Conservation (phyloP, 2,113 vertebrate genomes). For the Phylloscopus trochilus region DNA sequence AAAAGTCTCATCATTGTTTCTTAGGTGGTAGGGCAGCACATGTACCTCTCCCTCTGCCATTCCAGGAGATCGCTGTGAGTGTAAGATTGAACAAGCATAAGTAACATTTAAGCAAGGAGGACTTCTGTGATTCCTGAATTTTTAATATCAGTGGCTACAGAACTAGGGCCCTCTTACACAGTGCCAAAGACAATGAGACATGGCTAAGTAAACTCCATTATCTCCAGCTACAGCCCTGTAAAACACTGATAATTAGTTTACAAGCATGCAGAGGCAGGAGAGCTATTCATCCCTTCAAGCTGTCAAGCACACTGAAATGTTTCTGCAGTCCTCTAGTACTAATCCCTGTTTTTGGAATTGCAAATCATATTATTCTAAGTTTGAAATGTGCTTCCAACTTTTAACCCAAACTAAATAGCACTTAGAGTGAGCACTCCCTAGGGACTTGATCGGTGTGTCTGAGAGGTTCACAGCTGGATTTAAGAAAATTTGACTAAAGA, state of each 20-base stretch:
- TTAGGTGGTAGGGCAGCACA: neutral
- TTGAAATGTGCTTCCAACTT: neutral
- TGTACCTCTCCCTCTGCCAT: neutral
- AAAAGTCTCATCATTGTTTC: neutral
- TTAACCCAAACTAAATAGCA: neutral
- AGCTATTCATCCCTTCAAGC: neutral
- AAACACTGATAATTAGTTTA: neutral
- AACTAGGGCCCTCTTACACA: neutral
- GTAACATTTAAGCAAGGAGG: neutral
- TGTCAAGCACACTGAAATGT: neutral
- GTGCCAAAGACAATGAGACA: neutral
- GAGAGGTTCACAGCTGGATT: neutral
- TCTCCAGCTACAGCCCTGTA: neutral
- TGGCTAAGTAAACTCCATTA: constrained; percentile 12
- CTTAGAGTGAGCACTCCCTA: neutral
- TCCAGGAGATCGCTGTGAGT: neutral
- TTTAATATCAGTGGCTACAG: constrained; percentile 20
- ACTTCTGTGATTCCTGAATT: neutral
- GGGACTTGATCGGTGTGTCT: neutral
- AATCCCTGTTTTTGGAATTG: neutral
- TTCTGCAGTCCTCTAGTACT: neutral
- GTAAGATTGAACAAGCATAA: neutral
- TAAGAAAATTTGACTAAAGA: neutral
- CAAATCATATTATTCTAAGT: neutral
- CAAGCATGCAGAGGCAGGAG: neutral